Percentiles rank a stretch among this genome's conserved stretches.
These are phyloP conservation scores for Eumacrocentrus americanus DNA, from an alignment of 2,888 invertebrate species.

Conservation along the genomic window DNA sequence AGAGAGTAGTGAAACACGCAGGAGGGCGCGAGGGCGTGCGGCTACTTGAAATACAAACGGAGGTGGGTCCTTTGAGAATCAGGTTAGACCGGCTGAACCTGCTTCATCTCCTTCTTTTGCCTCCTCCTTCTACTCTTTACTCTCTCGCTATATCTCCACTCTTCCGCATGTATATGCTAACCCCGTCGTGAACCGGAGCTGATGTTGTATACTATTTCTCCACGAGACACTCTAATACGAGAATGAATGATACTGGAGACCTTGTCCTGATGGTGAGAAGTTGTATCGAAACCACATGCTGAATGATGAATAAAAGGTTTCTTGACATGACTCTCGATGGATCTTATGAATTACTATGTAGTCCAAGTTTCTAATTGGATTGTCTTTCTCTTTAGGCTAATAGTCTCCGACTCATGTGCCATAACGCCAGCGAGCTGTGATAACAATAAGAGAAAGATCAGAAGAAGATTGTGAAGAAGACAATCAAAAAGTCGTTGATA, in stretches of 20 bases:
- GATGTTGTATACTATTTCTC: no score
- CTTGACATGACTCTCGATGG: not conserved
- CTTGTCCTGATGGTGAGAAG: no score
- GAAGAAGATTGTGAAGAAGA: slow-evolving; percentile 14
- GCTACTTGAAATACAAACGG: slow-evolving; percentile 60
- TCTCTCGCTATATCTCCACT: slow-evolving; percentile 32
- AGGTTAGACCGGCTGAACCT: slow-evolving; percentile 63
- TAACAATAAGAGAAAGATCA: slow-evolving; percentile 36
- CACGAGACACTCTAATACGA: no score
- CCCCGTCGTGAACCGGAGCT: slow-evolving; percentile 14
- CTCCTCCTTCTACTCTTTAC: slow-evolving; percentile 44
- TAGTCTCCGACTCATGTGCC: slow-evolving; percentile 52
- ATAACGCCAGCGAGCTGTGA: slow-evolving; percentile 58
- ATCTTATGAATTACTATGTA: not conserved
- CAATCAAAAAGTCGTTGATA: no score
- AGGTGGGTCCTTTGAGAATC: slow-evolving; percentile 61
- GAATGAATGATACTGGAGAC: no score
- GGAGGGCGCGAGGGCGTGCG: slow-evolving; percentile 56
- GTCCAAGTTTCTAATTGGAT: not conserved
- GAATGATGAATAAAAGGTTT: slow-evolving; percentile 6
- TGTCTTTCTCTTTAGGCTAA: slow-evolving; percentile 39
- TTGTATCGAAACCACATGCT: no score
- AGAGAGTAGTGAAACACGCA: slow-evolving; percentile 11
- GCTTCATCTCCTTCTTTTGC: slow-evolving; percentile 52
- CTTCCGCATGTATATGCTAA: slow-evolving; percentile 29